Conservation (phyloP, 2,888 invertebrate species). For the Pemphredon lugubris region DNA sequence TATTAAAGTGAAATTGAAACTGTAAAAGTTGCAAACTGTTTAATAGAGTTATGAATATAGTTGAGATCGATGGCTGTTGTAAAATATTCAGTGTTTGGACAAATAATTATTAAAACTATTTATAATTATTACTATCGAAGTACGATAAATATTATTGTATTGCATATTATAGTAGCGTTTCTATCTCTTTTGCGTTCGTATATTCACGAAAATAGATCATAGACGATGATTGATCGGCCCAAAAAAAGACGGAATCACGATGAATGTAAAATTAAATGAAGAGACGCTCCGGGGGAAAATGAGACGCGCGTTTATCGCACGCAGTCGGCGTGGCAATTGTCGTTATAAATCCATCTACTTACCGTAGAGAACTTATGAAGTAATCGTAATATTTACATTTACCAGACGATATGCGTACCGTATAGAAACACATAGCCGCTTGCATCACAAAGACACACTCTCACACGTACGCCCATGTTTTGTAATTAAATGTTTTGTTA, state of each 20-base stretch:
- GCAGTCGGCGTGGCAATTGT: slow-evolving; percentile 70
- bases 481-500: slow-evolving; percentile 79
- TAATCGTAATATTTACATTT: slow-evolving; percentile 76
- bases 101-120: slow-evolving; percentile 77
- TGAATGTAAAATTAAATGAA: slow-evolving; percentile 46
- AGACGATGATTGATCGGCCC: slow-evolving; percentile 44
- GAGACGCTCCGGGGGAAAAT: slow-evolving; percentile 47
- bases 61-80: slow-evolving; percentile 79
- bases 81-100: slow-evolving; percentile 80
- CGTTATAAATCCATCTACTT: slow-evolving; percentile 74
- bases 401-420: slow-evolving; percentile 75
- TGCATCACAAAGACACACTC: slow-evolving; percentile 70
- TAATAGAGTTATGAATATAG: slow-evolving; percentile 75
- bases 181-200: slow-evolving; percentile 73
- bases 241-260: slow-evolving; percentile 42
- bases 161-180: slow-evolving; percentile 74
- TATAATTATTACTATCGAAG: slow-evolving; percentile 74
- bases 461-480: slow-evolving; percentile 73
- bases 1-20: slow-evolving; percentile 62
- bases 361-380: slow-evolving; percentile 72
- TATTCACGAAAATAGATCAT: slow-evolving; percentile 63
- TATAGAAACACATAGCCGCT: slow-evolving; percentile 75
- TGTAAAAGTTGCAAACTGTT: slow-evolving; percentile 73
- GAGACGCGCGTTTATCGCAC: slow-evolving; percentile 57
- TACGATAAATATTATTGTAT: slow-evolving; percentile 73